Conservation (phyloP, 2,888 invertebrate genomes). For the Cantharis lateralis region DNA sequence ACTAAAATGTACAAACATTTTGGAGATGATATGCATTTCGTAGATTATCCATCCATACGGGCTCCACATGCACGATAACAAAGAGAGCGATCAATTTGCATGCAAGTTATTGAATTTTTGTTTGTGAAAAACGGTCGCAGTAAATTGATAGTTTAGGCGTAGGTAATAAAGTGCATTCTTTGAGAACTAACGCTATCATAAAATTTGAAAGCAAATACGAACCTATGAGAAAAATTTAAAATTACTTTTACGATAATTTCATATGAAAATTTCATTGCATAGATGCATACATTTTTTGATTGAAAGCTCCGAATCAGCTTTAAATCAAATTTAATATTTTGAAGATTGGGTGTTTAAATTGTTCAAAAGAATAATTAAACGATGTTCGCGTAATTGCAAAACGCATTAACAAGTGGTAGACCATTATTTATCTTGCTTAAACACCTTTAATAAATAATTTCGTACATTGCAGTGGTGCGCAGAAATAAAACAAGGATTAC, state of each 20-base stretch:
- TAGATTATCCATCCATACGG: background rate
- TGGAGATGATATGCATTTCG: constrained; percentile 17
- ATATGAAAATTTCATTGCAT: background rate
- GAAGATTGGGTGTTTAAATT: background rate
- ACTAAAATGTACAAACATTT: constrained; percentile 17
- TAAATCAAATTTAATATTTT: background rate
- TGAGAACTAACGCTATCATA: background rate
- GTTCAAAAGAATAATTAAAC: background rate
- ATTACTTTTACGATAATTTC: background rate
- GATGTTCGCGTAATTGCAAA: background rate
- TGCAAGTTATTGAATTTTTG: background rate
- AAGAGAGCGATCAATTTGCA: background rate
- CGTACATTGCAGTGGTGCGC: background rate
- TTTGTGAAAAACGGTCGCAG: background rate
- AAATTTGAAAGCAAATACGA: background rate
- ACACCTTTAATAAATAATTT: background rate
- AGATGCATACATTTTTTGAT: background rate
- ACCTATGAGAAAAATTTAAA: background rate
- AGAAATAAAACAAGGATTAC: background rate
- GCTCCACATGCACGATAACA: background rate
- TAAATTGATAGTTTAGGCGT: background rate
- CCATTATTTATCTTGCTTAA: background rate
- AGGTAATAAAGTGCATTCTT: background rate
- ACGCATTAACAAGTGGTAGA: background rate
- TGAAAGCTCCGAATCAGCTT: background rate